phyloP scores from a whole-genome alignment of 2,797 vertebrate genomes.

The Gallirallus australis region DNA sequence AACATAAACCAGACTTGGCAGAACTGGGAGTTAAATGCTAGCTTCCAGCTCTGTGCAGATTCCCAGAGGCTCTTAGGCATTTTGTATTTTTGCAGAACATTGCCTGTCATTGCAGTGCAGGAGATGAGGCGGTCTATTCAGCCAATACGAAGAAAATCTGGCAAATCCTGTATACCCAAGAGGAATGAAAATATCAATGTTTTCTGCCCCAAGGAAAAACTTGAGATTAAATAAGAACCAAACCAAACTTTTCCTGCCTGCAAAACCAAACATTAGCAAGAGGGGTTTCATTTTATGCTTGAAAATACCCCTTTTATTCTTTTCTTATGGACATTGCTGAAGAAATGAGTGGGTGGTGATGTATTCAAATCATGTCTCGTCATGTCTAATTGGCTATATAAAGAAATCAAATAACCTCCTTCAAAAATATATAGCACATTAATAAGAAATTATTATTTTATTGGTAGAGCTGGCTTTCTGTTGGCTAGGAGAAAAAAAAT shows the following conservation, averaged over 20 bases:
- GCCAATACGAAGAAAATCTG: neutral
- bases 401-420: slow-evolving; percentile 8
- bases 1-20: neutral
- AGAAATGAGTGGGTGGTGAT: slow-evolving; percentile 3
- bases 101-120: neutral
- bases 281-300: neutral
- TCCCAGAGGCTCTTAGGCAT: neutral
- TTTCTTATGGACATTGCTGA: neutral
- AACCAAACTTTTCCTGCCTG: neutral
- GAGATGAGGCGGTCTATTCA: neutral
- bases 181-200: neutral
- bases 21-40: neutral
- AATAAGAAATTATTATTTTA: slow-evolving; percentile 31
- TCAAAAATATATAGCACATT: neutral
- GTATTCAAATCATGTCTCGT: slow-evolving; percentile 31
- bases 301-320: neutral
- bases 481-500: neutral
- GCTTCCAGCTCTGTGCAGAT: neutral
- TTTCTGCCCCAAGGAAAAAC: slow-evolving; percentile 19
- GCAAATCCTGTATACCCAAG: neutral
- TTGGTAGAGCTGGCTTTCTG: neutral
- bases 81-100: slow-evolving; percentile 28
- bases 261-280: slow-evolving; percentile 2
- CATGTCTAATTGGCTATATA: slow-evolving; percentile 22
- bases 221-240: slow-evolving; percentile 11